These are phyloP conservation scores for Rhodinocichla rosea DNA, from an alignment of 2,113 vertebrate genomes.

Conservation along the genomic window DNA sequence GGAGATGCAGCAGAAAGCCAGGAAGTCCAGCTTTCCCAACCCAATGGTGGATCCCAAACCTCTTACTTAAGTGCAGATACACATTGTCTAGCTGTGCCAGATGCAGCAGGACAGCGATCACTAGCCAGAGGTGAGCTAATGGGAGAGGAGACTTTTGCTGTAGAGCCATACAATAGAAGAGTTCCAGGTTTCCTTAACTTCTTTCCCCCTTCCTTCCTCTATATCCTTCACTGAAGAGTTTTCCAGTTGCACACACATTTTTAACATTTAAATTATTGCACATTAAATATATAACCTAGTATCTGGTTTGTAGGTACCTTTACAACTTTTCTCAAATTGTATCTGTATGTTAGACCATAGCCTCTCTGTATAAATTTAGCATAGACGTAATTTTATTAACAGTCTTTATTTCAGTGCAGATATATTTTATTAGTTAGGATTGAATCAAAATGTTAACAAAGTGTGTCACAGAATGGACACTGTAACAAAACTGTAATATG, in stretches of 20 bases:
- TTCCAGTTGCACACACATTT: neutral
- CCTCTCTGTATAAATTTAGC: neutral
- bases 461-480: neutral
- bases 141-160: neutral
- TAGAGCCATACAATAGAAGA: neutral
- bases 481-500: neutral
- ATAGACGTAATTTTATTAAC: neutral
- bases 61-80: conserved; percentile 35
- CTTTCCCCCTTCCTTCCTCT: neutral
- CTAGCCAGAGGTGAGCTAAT: conserved; percentile 66
- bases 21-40: neutral
- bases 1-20: neutral
- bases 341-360: neutral
- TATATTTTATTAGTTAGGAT: neutral
- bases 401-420: neutral
- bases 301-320: neutral
- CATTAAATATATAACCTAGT: neutral
- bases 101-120: conserved; percentile 4
- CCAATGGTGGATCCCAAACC: conserved; percentile 21
- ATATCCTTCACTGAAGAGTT: neutral
- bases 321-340: neutral
- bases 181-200: neutral
- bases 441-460: neutral
- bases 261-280: neutral
- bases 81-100: conserved; percentile 31